Percentiles rank a stretch among this genome's conserved stretches.
These are phyloP conservation scores for Labeo calbasu DNA, from an alignment of 2,797 vertebrate species.

Conservation along the genomic window DNA sequence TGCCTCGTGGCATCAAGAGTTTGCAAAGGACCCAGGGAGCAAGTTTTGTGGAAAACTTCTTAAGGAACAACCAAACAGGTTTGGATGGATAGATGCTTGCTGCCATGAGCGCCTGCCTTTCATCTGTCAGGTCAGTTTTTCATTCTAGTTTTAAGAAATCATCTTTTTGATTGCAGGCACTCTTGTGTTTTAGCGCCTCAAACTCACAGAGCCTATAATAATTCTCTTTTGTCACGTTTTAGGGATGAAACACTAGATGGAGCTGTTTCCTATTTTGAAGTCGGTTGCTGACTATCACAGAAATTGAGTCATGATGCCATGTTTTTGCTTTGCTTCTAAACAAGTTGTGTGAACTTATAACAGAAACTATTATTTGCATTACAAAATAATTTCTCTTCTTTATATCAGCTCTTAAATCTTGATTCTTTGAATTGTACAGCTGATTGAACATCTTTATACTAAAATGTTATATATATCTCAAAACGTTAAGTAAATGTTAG, in stretches of 20 bases:
- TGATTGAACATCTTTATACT: neutral
- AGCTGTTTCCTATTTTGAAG: neutral
- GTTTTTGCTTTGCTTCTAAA: neutral
- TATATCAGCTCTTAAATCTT: neutral
- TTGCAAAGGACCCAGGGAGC: neutral
- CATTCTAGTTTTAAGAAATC: neutral
- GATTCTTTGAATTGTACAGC: too few relatives aligned
- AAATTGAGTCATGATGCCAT: neutral
- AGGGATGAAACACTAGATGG: constrained; percentile 28
- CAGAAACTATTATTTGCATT: neutral
- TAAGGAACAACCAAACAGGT: neutral
- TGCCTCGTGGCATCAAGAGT: neutral
- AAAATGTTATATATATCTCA: neutral
- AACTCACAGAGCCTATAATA: neutral
- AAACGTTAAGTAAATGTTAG: neutral
- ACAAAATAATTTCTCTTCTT: neutral
- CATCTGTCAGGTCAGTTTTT: constrained; percentile 32
- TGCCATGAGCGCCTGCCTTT: constrained; percentile 23
- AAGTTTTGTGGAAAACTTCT: constrained; percentile 43
- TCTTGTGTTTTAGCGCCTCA: neutral
- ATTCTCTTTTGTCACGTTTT: neutral
- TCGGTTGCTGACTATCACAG: neutral
- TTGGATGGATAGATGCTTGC: constrained; percentile 33
- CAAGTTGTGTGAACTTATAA: neutral
- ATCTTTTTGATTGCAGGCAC: too few relatives aligned